Conservation (phyloP, 2,113 vertebrate genomes). For the Neotragus pygmaeus region DNA sequence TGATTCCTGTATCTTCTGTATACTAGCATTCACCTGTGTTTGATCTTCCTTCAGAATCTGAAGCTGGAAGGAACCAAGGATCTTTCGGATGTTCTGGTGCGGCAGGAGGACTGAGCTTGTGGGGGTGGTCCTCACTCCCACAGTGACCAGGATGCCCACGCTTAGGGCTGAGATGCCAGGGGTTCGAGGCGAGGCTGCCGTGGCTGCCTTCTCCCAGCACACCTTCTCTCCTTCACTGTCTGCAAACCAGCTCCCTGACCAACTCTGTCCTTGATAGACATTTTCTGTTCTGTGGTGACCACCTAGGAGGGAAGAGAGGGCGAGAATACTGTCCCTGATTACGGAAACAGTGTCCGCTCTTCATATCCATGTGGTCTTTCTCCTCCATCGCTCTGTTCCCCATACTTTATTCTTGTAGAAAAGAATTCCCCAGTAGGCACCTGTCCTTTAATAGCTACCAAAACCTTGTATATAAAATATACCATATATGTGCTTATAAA, state of each 20-base stretch:
- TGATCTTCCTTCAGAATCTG: slow-evolving; percentile 76
- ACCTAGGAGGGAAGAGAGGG: background rate
- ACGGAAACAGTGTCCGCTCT: background rate
- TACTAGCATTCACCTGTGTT: background rate
- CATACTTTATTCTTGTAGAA: background rate
- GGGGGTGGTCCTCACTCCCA: accelerated
- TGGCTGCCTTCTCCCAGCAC: background rate
- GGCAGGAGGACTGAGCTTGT: slow-evolving; percentile 52
- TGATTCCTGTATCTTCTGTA: background rate
- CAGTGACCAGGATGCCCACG: background rate
- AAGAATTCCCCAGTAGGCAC: background rate
- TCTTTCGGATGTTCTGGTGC: slow-evolving; percentile 80
- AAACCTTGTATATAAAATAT: slow-evolving; percentile 25
- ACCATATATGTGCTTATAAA: background rate
- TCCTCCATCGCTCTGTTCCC: background rate
- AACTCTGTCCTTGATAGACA: background rate
- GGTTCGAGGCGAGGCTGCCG: accelerated
- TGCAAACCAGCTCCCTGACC: background rate
- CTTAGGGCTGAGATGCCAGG: background rate
- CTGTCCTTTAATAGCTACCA: background rate
- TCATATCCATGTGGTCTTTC: background rate
- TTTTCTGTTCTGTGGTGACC: background rate
- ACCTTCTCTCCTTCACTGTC: background rate
- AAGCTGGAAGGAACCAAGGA: slow-evolving; percentile 76
- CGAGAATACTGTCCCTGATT: background rate